Base-by-base conservation (phyloP, 2,888 invertebrate species). In the Lithosia quadra region DNA sequence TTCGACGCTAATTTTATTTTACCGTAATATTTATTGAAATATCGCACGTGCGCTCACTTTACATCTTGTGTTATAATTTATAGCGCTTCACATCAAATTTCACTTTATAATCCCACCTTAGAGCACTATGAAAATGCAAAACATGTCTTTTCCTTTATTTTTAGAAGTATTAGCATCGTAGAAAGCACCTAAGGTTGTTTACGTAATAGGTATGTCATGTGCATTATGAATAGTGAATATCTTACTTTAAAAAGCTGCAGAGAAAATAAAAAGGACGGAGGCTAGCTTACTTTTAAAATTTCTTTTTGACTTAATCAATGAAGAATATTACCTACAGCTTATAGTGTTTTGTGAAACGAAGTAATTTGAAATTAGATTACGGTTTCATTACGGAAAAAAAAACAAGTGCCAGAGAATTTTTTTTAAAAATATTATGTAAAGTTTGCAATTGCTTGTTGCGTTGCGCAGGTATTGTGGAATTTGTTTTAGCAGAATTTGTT, bases 211-310 rank as follows among this genome's bases (percentile, higher is more conserved):
- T 8, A 49, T 49, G 49, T 49, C 49, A 18, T n/a, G 49, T 49
- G 49, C n/a, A n/a, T 49, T n/a, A 49, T 49, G n/a, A 49, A n/a
- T 49, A n/a, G n/a, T 49, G 49, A n/a, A 49, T 49, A 49, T 49
- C 49, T 49, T 49, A 49, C 49, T 49, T 49, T n/a, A 18, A 43
- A 43, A 43, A 43, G 49, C n/a, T 9, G n/a, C 9, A n/a, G n/a
- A n/a, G n/a, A 49, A 49, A 49, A 49, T 49, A 49, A 49, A 75
- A 72, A 71, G 72, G 71, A 77, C 75, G 75, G 75, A 78, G 71
- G 81, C 83, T 82, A 84, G 79, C 76, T 78, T 76, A 69, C 43
- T 18, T 43, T 43, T 43, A 43, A 43, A 43, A 43, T 43, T 18
- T 18, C 18, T 43, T 18, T 18, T 43, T 15, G 18, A 8, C 8